These are phyloP conservation scores for Emmelina monodactyla DNA, from an alignment of 2,888 invertebrate genomes.

Conservation along the genomic window DNA sequence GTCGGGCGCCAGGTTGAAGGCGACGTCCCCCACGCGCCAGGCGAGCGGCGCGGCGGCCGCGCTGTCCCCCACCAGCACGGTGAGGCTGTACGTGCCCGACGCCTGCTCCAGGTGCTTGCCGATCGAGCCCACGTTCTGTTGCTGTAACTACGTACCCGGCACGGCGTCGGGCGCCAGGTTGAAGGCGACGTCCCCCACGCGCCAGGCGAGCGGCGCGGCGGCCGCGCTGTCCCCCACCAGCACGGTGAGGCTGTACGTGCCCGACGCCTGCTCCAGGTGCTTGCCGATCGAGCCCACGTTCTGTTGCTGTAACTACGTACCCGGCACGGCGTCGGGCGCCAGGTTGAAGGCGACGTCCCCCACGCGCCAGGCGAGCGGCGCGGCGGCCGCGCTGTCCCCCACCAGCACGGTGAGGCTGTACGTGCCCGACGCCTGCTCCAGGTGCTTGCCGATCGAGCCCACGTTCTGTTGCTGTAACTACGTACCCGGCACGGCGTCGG, in stretches of 20 bases:
- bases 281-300: conserved; percentile 81
- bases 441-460: conserved; percentile 78
- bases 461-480: conserved; percentile 79
- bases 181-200: conserved; percentile 78
- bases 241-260: conserved; percentile 81
- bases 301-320: no score
- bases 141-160: no score
- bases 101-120: conserved; percentile 78
- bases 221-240: conserved; percentile 92
- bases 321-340: no score
- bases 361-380: conserved; percentile 88
- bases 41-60: conserved; percentile 88
- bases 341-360: conserved; percentile 76
- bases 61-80: conserved; percentile 90
- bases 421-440: conserved; percentile 76
- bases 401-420: conserved; percentile 86
- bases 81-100: conserved; percentile 82
- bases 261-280: conserved; percentile 80
- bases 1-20: conserved; percentile 49
- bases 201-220: conserved; percentile 90
- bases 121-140: conserved; percentile 78
- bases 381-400: conserved; percentile 90
- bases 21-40: conserved; percentile 84
- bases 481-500: no score
- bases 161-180: conserved; percentile 23